Evolutionary conservation across 2,888 invertebrate genomes (phyloP).

Genomic region (Endotricha flammealis): DNA sequence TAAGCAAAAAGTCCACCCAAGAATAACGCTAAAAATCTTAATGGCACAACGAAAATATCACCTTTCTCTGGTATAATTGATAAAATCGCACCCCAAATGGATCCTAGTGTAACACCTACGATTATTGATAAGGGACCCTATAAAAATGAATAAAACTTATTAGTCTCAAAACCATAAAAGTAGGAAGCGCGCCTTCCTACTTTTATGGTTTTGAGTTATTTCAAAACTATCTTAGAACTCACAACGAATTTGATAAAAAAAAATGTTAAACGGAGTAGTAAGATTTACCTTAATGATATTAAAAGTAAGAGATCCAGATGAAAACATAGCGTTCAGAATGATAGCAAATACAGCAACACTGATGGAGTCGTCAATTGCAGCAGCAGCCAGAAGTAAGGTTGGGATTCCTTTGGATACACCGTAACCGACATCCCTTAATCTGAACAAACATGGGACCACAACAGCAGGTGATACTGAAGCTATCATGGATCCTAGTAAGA

Average conservation of each 20-base stretch:
- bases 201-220: too few relatives aligned
- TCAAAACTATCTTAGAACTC: too few relatives aligned
- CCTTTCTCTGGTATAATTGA: constrained; percentile 85
- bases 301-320: constrained; percentile 79
- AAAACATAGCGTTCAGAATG: constrained; percentile 87
- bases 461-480: constrained; percentile 95
- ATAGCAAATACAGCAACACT: constrained; percentile 93
- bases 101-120: constrained; percentile 84
- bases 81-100: constrained; percentile 83
- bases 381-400: constrained; percentile 90
- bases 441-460: constrained; percentile 90
- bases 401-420: constrained; percentile 93
- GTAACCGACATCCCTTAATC: constrained; percentile 83
- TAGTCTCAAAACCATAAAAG: too few relatives aligned
- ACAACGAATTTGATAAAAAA: too few relatives aligned
- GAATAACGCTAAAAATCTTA: constrained; percentile 84
- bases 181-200: too few relatives aligned
- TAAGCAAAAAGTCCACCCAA: constrained; percentile 86
- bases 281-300: constrained; percentile 79
- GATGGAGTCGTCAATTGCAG: constrained; percentile 93
- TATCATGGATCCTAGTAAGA: constrained; percentile 86
- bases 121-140: constrained; percentile 83
- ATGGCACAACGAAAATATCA: constrained; percentile 82
- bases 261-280: too few relatives aligned
- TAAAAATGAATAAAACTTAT: too few relatives aligned